A percentile compares a stretch with the other conserved stretches of the same genome.
Conservation (phyloP, 2,888 invertebrate species). For the Homarus gammarus region DNA sequence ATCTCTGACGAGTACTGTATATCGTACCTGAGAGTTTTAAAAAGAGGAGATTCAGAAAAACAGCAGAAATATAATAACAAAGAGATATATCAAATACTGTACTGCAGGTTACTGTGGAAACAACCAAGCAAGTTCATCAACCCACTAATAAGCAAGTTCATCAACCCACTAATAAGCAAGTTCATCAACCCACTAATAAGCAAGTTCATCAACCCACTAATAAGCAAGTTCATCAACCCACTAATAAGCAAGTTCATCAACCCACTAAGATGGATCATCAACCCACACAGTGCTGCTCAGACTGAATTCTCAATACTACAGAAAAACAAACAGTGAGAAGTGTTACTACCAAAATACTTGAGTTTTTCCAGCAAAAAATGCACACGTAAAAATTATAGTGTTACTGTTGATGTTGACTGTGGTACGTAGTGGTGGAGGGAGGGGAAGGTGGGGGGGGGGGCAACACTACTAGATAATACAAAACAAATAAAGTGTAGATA, state of each 20-base stretch:
- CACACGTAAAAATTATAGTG: background rate
- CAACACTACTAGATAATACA: background rate
- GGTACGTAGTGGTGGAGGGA: background rate
- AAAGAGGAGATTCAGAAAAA: background rate
- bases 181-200: too few relatives aligned
- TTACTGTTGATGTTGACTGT: background rate
- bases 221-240: too few relatives aligned
- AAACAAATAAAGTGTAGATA: background rate
- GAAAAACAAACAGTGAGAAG: background rate
- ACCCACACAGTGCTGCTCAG: background rate
- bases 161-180: too few relatives aligned
- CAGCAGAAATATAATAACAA: constrained; percentile 7
- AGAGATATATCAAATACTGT: constrained; percentile 6
- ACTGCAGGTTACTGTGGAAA: background rate
- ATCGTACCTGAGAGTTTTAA: constrained; percentile 10
- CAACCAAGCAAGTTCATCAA: too few relatives aligned
- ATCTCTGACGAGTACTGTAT: background rate
- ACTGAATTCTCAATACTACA: background rate
- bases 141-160: too few relatives aligned
- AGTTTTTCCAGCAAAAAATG: too few relatives aligned
- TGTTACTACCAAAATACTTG: background rate
- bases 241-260: too few relatives aligned
- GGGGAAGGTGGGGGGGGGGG: background rate
- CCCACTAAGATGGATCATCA: constrained; percentile 2
- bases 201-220: too few relatives aligned